Conservation (phyloP, 2,113 vertebrate genomes). For the Apistogramma diplotaenia region DNA sequence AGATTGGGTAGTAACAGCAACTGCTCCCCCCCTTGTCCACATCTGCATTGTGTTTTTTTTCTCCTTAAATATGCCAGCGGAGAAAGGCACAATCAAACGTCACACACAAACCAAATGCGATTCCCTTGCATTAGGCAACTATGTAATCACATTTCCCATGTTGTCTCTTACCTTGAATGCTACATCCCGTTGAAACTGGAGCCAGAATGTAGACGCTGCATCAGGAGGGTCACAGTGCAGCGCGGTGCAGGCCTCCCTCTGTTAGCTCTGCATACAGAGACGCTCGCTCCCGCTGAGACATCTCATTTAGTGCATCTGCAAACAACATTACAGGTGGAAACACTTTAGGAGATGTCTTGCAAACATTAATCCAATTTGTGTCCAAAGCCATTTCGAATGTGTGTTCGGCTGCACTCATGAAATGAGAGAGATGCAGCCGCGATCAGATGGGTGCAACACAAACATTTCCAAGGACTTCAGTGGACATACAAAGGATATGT, state of each 20-base stretch:
- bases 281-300: slow-evolving; percentile 38
- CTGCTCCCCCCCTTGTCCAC: slow-evolving; percentile 26
- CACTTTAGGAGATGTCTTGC: slow-evolving; percentile 67
- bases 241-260: slow-evolving; percentile 34
- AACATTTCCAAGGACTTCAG: slow-evolving; percentile 63
- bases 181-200: slow-evolving; percentile 27
- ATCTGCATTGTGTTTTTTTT: slow-evolving; percentile 42
- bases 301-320: slow-evolving; percentile 70
- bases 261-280: slow-evolving; percentile 52
- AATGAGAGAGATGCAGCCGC: slow-evolving; percentile 54
- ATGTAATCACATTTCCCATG: slow-evolving; percentile 69
- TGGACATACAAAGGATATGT: slow-evolving; percentile 59
- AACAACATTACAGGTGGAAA: slow-evolving; percentile 76
- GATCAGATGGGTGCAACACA: slow-evolving; percentile 54
- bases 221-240: slow-evolving; percentile 51
- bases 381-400: slow-evolving; percentile 66
- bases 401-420: slow-evolving; percentile 67
- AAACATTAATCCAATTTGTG: slow-evolving; percentile 74
- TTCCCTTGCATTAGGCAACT: slow-evolving; percentile 65
- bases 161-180: slow-evolving; percentile 57
- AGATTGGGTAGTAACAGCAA: slow-evolving; percentile 30
- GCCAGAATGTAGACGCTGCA: slow-evolving; percentile 28
- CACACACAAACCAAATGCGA: slow-evolving; percentile 63
- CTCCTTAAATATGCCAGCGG: slow-evolving; percentile 19
- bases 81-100: slow-evolving; percentile 58